Evolutionary conservation across 2,113 vertebrate species (phyloP), one percentile per base, ranked within the genome.

Genomic region (Atherinomorus stipes): DNA sequence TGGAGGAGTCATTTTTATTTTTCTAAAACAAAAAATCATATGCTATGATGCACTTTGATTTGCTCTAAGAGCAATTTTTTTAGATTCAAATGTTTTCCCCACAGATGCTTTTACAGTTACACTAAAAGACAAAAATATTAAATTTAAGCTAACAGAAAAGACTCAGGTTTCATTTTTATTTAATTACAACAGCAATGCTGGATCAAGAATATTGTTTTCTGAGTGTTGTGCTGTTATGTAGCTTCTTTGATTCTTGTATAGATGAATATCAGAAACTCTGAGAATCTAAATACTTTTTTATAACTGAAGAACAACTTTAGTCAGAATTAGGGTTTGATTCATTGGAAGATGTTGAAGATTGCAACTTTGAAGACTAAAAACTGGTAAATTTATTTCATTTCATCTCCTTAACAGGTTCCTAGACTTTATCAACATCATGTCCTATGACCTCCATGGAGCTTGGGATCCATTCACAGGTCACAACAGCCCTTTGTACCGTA

Each of bases 361-460:
- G 13, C 42, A 44, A 67, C 11, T 57, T 45, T 4, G 31, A 7
- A 22, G 11, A 40, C 5, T 5, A 21, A 12, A 47, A 47, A 21
- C 22, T 31, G 11, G 28, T 12, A 57, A 47, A 31, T 34, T 47
- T 28, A 22, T 47, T 67, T 53, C 13, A 10, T 68, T 28, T 44
- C 10, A 7, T 53, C 2, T 7, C 79, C 12, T 57, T 66, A 13
- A 28, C 65, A 94, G 95, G 61, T 74, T 61, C 57, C 79, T 94
- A 58, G 94, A 95, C 59, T 94, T 94, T 60, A 72, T 94, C 23
- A 94, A 72, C 63, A 80, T 95, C 18, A 93, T 95, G 95, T 88
- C 91, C n/a, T 95, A 95, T 7, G 94, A 96, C 82, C 83, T 95
- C 62, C 93, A 93, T 1, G 92, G 94, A 22, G 70, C 92, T 7